phyloP scores from a whole-genome alignment of 1,140 invertebrate genomes.

The Metopolophium dirhodum region DNA sequence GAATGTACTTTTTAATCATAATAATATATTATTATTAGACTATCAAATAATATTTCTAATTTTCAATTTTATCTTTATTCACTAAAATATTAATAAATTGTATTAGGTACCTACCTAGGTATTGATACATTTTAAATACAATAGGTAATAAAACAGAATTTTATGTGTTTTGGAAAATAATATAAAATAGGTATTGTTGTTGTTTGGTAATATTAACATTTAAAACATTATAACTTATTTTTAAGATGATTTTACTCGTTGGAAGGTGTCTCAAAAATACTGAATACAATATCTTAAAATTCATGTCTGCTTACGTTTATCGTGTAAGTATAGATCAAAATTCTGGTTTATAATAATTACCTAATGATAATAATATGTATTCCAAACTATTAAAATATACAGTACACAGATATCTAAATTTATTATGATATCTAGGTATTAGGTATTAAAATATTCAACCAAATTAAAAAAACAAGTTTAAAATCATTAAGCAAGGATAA shows the following conservation, averaged over 20 bases:
- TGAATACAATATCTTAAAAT: not conserved
- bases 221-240: not conserved
- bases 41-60: too few relatives aligned
- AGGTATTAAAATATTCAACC: too few relatives aligned
- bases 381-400: not conserved
- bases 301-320: not conserved
- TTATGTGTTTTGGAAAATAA: not conserved
- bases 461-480: too few relatives aligned
- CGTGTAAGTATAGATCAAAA: not conserved
- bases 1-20: too few relatives aligned
- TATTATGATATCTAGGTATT: not conserved
- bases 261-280: not conserved
- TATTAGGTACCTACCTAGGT: not conserved
- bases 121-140: not conserved
- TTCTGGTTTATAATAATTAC: not conserved
- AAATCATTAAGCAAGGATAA: not conserved
- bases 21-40: too few relatives aligned
- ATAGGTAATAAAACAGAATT: not conserved
- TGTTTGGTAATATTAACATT: not conserved
- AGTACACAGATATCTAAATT: not conserved
- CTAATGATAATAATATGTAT: not conserved
- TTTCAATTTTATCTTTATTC: too few relatives aligned
- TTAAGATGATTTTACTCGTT: not conserved
- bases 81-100: too few relatives aligned
- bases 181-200: too few relatives aligned